Percentiles rank a stretch among this genome's conserved stretches.
Evolutionary conservation across 2,797 vertebrate species (phyloP).

Genomic region (Apogon talboti): DNA sequence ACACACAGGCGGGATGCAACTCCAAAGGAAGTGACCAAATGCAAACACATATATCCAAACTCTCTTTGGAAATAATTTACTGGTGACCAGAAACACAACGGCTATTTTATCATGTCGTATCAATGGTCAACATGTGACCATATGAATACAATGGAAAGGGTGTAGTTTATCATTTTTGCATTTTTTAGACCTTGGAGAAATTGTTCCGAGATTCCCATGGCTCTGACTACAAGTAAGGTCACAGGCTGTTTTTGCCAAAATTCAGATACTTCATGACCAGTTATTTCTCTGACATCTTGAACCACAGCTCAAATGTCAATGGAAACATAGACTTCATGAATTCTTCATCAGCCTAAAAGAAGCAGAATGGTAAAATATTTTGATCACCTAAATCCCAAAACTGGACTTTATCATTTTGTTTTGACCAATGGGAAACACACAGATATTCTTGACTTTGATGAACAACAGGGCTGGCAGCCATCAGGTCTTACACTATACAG

Average conservation of each 20-base stretch:
- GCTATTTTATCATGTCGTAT: constrained; percentile 49
- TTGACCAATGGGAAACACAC: constrained; percentile 18
- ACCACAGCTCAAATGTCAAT: constrained; percentile 15
- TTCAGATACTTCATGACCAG: constrained; percentile 5
- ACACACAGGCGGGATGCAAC: constrained; percentile 35
- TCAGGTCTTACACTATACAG: neutral
- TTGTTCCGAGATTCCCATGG: constrained; percentile 28
- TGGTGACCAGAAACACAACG: constrained; percentile 25
- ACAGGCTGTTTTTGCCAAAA: constrained; percentile 42
- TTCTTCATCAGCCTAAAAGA: constrained; percentile 32
- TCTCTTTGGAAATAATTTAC: constrained; percentile 30
- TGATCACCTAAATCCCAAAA: constrained; percentile 36
- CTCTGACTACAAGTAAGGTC: constrained; percentile 31
- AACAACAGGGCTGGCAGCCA: constrained; percentile 29
- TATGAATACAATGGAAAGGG: neutral
- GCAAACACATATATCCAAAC: constrained; percentile 36
- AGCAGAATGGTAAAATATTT: constrained; percentile 23
- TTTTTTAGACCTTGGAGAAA: constrained; percentile 12
- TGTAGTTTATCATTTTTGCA: neutral
- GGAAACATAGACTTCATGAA: neutral
- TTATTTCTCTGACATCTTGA: constrained; percentile 26
- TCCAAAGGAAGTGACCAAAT: constrained; percentile 39
- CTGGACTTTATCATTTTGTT: neutral
- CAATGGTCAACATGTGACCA: constrained; percentile 15
- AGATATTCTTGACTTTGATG: neutral